Conservation (phyloP, 2,797 vertebrate genomes). For the Crossoptilon crossoptilon region DNA sequence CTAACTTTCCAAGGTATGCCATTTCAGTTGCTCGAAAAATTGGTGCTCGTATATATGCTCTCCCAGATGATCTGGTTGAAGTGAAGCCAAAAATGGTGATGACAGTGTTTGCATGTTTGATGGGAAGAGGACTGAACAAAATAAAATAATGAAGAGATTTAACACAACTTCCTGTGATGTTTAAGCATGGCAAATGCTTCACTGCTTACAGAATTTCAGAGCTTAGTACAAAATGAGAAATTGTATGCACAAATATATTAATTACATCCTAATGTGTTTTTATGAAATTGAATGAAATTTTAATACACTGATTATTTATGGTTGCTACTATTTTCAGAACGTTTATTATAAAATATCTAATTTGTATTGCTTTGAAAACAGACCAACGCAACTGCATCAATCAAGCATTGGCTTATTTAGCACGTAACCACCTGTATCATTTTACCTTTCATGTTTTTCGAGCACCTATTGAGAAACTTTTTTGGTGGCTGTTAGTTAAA, state of each 20-base stretch:
- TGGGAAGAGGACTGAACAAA: slow-evolving; percentile 92
- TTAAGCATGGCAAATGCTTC: slow-evolving; percentile 75
- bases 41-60: slow-evolving; percentile 93
- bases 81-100: slow-evolving; percentile 99
- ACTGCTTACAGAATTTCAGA: slow-evolving; percentile 78
- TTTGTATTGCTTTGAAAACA: slow-evolving; percentile 43
- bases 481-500: slow-evolving; percentile 54
- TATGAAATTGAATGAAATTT: background rate
- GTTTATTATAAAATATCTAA: slow-evolving; percentile 42
- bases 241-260: slow-evolving; percentile 65
- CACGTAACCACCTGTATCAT: slow-evolving; percentile 16
- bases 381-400: slow-evolving; percentile 3
- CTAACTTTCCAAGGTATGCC: slow-evolving; percentile 87
- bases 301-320: slow-evolving; percentile 59
- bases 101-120: slow-evolving; percentile 96
- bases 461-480: slow-evolving; percentile 47
- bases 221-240: slow-evolving; percentile 63
- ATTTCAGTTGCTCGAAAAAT: slow-evolving; percentile 97
- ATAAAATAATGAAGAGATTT: slow-evolving; percentile 72
- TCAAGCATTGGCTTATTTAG: slow-evolving; percentile 53
- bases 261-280: slow-evolving; percentile 61
- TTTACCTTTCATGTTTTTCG: slow-evolving; percentile 39
- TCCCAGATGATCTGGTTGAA: slow-evolving; percentile 95
- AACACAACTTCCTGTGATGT: slow-evolving; percentile 69
- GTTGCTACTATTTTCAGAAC: slow-evolving; percentile 10